Evolutionary conservation across 2,113 vertebrate genomes (phyloP), one percentile per base, ranked within the genome.

Genomic region (Phoenicopterus ruber): DNA sequence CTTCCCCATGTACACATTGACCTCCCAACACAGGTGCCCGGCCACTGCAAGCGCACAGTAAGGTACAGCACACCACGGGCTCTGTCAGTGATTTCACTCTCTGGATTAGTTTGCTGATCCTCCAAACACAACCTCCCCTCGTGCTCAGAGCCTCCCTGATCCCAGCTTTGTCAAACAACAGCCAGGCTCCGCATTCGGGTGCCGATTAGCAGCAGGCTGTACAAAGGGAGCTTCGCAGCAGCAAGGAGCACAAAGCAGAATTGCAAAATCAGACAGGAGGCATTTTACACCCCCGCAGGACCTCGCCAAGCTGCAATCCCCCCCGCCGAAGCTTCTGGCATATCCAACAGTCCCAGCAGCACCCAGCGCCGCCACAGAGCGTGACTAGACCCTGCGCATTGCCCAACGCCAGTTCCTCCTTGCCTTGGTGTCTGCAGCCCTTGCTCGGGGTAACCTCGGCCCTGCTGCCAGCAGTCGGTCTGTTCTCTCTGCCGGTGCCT

Each of bases 1-100:
- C 44, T 34, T 65, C 11, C 38, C 78, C 36, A 10, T 2, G 2
- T 31, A 5, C 7, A 0, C 13, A 10, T 10, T 0, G 9, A 17
- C 15, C 9, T 54, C 72, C 66, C 40, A 7, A 6, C 62, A 8
- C 17, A 13, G 47, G 26, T 24, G 26, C 55, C 17, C 2, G 3
- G 17, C 24, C 13, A 1, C 34, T 2, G 55, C 42, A 31, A 19
- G 29, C 34, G 17, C 46, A 1, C 47, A 3, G 72, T 1, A 7
- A 25, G 50, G 79, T 15, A 5, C 36, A 17, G 59, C 31, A 20
- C 29, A 2, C 55, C 34, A 3, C 6, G 1, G 46, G 73, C 67
- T 47, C 80, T 6, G 8, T 5, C 46, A 7, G 47, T 2, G 42
- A 7, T 42, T 65, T 25, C 4, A 1, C 59, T 25, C 50, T 21